Evolutionary conservation across 2,888 invertebrate genomes (phyloP), one percentile per base, ranked within the genome.

Genomic region (Chorisops tibialis): DNA sequence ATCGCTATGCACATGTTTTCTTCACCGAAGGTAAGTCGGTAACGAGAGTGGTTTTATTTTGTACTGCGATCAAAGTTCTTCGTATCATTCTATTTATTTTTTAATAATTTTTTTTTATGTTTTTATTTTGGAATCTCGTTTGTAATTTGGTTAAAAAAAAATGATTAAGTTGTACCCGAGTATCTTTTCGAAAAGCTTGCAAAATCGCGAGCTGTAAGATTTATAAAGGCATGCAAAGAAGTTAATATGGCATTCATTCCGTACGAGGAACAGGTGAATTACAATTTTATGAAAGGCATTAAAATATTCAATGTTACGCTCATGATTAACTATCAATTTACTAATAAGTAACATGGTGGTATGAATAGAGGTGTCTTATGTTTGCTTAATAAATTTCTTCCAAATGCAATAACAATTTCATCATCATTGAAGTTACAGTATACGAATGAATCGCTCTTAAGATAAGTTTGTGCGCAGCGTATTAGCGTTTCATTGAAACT

Each of bases 161-260:
- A n/a, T 56, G 71, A 92, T 35, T 18, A 37, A 60, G 95, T 93
- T 69, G 96, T 96, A 81, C 94, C 94, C 69, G 96, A 96, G 85
- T 95, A 95, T 83, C 84, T 96, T 76, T 96, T 96, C 86, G 95
- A 95, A 85, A 93, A 94, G 82, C 83, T 96, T 79, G 95, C 94
- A 87, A 95, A 95, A 83, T 94, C 94, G 74, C 87, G 90, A 73
- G 93, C 92, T 69, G 93, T 93, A 77, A 89, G 90, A 82, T 93
- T 93, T 84, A 93, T 97, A 80, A 95, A 94, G 86, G 96, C 96
- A 67, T 84, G 96, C 79, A 97, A 96, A 86, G 96, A 96, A 83
- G 95, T 96, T 85, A 96, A 96, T 87, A 96, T 96, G 81, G 96
- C 96, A 77, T 96, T 97, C 85, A 87, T 96, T 77, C 96, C 96